phyloP scores from a whole-genome alignment of 2,113 vertebrate genomes.

The Neogobius melanostomus region DNA sequence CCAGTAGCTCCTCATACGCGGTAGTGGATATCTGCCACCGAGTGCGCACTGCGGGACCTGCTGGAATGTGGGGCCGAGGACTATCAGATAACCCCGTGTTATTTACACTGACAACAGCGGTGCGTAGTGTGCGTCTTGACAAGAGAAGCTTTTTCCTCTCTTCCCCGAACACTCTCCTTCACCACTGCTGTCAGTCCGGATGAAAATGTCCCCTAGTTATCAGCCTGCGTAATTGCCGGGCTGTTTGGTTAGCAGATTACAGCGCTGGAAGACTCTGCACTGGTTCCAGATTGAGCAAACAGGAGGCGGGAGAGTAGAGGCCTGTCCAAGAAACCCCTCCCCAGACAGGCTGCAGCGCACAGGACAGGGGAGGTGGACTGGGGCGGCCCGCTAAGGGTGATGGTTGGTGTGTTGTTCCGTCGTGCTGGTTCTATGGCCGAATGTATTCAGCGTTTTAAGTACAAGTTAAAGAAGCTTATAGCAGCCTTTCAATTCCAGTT shows the following conservation, averaged over 20 bases:
- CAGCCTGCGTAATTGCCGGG: slow-evolving; percentile 81
- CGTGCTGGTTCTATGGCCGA: background rate
- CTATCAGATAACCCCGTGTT: slow-evolving; percentile 51
- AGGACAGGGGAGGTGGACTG: slow-evolving; percentile 66
- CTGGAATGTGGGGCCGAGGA: slow-evolving; percentile 28
- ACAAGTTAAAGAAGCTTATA: slow-evolving; percentile 9
- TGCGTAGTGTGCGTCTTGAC: slow-evolving; percentile 43
- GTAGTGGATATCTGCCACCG: slow-evolving; percentile 51
- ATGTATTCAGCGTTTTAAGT: slow-evolving; percentile 13
- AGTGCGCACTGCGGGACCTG: slow-evolving; percentile 42
- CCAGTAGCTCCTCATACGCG: slow-evolving; percentile 38
- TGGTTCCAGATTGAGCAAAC: slow-evolving; percentile 80
- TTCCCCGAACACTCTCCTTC: slow-evolving; percentile 53
- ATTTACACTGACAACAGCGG: slow-evolving; percentile 50
- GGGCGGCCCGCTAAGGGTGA: slow-evolving; percentile 64
- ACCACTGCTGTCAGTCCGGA: slow-evolving; percentile 71
- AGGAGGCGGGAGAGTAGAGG: slow-evolving; percentile 53
- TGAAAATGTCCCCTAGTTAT: slow-evolving; percentile 81
- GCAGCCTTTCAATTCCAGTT: no score
- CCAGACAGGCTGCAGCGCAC: slow-evolving; percentile 58
- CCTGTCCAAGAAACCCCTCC: slow-evolving; percentile 66
- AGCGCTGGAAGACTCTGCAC: slow-evolving; percentile 79
- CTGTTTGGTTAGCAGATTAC: slow-evolving; percentile 84
- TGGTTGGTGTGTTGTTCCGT: slow-evolving; percentile 40
- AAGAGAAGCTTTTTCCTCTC: slow-evolving; percentile 55